Conservation (phyloP, 2,113 vertebrate genomes). For the Colinus virginianus region DNA sequence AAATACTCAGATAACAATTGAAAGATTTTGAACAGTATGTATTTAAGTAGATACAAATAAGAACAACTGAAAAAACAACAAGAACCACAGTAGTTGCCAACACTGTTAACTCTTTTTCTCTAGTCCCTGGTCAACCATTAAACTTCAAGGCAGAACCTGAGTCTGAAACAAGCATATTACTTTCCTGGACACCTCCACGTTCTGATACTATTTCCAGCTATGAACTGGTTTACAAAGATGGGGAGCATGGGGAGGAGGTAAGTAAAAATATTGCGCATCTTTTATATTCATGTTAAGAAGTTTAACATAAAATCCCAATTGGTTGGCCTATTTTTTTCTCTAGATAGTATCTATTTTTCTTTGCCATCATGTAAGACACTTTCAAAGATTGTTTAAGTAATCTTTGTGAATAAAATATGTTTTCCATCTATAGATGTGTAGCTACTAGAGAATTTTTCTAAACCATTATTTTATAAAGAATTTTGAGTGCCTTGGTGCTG, state of each 20-base stretch:
- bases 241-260: conserved; percentile 95
- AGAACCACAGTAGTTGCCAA: not conserved
- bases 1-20: not conserved
- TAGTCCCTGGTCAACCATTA: conserved; percentile 94
- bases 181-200: conserved; percentile 94
- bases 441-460: not conserved
- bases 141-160: conserved; percentile 98
- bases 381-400: not conserved
- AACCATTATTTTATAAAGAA: not conserved
- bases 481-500: not conserved
- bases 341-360: not conserved
- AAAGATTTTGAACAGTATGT: not conserved
- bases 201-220: conserved; percentile 95
- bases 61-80: no score
- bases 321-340: not conserved
- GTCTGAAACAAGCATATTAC: conserved; percentile 95
- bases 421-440: not conserved
- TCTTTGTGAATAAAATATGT: not conserved
- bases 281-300: no score
- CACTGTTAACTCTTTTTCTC: conserved; percentile 6
- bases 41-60: not conserved
- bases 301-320: no score
- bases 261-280: not conserved
- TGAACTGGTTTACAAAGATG: conserved; percentile 94
- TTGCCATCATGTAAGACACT: not conserved